A percentile compares a stretch with the other conserved stretches of the same genome.
Evolutionary conservation across 37 sponge, comb jelly and placozoan genomes (phyloP).

Genomic region (Eunapius fragilis): DNA sequence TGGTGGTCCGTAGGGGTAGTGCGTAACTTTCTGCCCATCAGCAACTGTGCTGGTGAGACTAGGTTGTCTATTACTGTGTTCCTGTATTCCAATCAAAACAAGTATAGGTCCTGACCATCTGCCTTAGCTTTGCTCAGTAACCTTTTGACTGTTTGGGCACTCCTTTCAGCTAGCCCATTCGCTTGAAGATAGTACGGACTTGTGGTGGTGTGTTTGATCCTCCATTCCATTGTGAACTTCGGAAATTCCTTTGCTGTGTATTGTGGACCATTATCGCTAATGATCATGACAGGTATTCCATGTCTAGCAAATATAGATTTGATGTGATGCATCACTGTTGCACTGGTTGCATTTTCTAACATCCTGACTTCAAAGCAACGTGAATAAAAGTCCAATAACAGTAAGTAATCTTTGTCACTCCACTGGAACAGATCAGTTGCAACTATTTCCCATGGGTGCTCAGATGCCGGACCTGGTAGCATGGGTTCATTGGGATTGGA

Average conservation of each 20-base stretch:
- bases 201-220: conserved; percentile 54
- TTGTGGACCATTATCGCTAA: conserved; percentile 77
- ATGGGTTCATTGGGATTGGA: conserved; percentile 2
- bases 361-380: conserved; percentile 63
- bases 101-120: background rate
- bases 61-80: background rate
- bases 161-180: conserved; percentile 74
- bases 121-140: conserved; percentile 41
- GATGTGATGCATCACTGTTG: conserved; percentile 34
- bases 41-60: conserved; percentile 5
- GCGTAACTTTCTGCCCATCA: background rate
- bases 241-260: conserved; percentile 26
- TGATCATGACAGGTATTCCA: conserved; percentile 61
- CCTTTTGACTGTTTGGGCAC: conserved; percentile 26
- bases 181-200: conserved; percentile 59
- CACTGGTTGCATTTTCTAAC: conserved; percentile 6
- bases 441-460: conserved; percentile 62
- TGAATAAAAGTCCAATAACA: conserved; percentile 69
- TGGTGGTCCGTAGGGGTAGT: background rate
- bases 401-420: conserved; percentile 21
- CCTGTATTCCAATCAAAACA: background rate
- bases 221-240: conserved; percentile 40
- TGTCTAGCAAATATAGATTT: conserved; percentile 69
- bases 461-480: conserved; percentile 14
- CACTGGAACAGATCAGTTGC: conserved; percentile 56